phyloP scores from a whole-genome alignment of 2,797 vertebrate genomes.

The Dendrocincla tyrannina region DNA sequence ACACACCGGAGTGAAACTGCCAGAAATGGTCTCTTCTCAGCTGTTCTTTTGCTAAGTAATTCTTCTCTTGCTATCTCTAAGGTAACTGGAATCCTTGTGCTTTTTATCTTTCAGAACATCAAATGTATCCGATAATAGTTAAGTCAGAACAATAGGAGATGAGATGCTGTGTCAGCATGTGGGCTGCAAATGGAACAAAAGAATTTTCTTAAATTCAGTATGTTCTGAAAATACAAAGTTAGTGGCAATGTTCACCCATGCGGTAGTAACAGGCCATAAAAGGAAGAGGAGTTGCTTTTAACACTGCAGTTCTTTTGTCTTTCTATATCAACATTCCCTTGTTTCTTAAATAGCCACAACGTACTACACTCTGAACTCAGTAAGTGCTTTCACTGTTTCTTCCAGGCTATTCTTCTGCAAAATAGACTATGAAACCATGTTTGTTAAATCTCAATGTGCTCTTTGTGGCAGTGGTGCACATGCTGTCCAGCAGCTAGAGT shows the following conservation, averaged over 20 bases:
- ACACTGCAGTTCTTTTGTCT: constrained; percentile 16
- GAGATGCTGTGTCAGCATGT: constrained; percentile 34
- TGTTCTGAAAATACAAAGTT: constrained; percentile 16
- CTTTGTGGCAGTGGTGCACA: background rate
- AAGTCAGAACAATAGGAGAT: constrained; percentile 54
- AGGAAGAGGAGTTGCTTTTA: constrained; percentile 34
- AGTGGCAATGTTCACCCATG: constrained; percentile 31
- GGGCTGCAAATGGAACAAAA: constrained; percentile 44
- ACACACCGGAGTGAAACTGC: background rate
- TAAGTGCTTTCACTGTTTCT: background rate
- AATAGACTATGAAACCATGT: background rate
- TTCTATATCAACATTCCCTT: constrained; percentile 16
- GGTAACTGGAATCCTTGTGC: constrained; percentile 5
- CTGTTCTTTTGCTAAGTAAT: constrained; percentile 10
- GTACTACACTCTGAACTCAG: background rate
- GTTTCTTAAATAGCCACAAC: background rate
- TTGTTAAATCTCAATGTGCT: background rate
- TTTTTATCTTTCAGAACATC: constrained; percentile 31
- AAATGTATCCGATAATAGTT: constrained; percentile 45
- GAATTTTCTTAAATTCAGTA: constrained; percentile 29
- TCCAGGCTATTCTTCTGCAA: background rate
- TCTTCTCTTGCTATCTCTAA: constrained; percentile 37
- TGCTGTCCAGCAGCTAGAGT: background rate
- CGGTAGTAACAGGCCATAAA: constrained; percentile 24
- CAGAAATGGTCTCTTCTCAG: background rate